phyloP scores from a whole-genome alignment of 2,888 invertebrate genomes.

The Cryptus viduatorius region DNA sequence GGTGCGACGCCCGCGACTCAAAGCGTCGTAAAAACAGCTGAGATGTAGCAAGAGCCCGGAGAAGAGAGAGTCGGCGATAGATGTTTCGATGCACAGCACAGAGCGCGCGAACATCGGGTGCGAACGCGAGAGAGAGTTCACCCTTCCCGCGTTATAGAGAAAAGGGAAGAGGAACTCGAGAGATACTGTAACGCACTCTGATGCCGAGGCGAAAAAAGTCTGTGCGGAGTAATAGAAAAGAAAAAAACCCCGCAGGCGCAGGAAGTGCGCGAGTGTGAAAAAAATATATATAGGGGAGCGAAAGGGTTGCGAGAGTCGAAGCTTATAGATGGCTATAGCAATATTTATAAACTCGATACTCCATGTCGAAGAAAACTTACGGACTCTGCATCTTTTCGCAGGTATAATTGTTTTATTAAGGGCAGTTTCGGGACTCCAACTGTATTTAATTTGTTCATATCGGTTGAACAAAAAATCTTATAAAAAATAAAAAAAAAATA shows the following conservation, averaged over 20 bases:
- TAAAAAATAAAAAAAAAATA: too few relatives aligned
- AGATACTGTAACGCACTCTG: not conserved
- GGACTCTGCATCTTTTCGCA: too few relatives aligned
- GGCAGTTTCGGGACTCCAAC: too few relatives aligned
- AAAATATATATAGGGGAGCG: not conserved
- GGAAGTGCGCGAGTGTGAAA: not conserved
- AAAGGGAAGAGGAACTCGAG: conserved; percentile 13
- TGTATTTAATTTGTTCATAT: too few relatives aligned
- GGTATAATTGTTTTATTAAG: too few relatives aligned
- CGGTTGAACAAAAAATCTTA: too few relatives aligned
- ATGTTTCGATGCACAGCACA: conserved; percentile 8
- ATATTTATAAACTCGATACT: not conserved
- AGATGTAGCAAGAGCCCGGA: conserved; percentile 74
- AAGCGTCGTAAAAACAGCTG: conserved; percentile 85
- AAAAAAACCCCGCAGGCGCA: not conserved
- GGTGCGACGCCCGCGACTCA: conserved; percentile 85
- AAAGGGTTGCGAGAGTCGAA: not conserved
- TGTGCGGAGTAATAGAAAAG: not conserved
- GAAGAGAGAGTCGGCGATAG: conserved; percentile 1
- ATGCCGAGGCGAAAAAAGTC: not conserved
- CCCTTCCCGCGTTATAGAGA: conserved; percentile 6
- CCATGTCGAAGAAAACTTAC: not conserved
- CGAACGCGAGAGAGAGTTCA: conserved; percentile 19
- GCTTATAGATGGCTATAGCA: not conserved
- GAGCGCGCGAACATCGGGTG: conserved; percentile 5